Conservation (phyloP, 2,888 invertebrate species). For the Synergus japonicus region DNA sequence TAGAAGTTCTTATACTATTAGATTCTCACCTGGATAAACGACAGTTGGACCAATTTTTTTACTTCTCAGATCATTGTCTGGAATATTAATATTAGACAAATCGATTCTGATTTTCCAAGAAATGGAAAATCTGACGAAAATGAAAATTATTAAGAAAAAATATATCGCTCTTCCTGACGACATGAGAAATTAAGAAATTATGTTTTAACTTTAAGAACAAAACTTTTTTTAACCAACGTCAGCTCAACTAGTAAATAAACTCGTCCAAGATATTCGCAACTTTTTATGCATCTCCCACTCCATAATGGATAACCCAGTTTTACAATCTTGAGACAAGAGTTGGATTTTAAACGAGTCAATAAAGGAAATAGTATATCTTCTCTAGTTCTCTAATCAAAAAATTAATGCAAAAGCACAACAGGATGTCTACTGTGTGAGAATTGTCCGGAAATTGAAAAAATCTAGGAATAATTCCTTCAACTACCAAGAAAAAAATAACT, state of each 20-base stretch:
- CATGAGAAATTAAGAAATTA: not conserved
- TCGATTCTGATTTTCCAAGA: slow-evolving; percentile 8
- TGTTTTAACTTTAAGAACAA: not conserved
- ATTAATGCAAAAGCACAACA: not conserved
- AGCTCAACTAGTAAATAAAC: not conserved
- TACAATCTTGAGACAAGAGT: not conserved
- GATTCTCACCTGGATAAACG: slow-evolving; percentile 28
- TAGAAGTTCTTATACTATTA: not conserved
- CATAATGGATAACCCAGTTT: slow-evolving; percentile 26
- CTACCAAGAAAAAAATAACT: too few species aligned
- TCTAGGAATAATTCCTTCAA: too few species aligned
- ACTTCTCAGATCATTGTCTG: not conserved
- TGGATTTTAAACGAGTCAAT: not conserved
- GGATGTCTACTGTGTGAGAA: too few species aligned
- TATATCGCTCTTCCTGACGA: not conserved
- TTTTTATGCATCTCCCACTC: slow-evolving; percentile 10
- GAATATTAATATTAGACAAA: not conserved
- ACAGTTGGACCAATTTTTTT: slow-evolving; percentile 3
- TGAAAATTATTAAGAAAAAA: not conserved
- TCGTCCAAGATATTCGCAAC: not conserved
- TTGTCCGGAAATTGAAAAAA: too few species aligned
- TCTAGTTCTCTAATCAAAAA: not conserved
- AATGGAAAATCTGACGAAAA: not conserved
- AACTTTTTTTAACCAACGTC: not conserved
- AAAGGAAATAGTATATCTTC: not conserved